phyloP scores from a whole-genome alignment of 2,888 invertebrate genomes.

The Drosophila meridiana region DNA sequence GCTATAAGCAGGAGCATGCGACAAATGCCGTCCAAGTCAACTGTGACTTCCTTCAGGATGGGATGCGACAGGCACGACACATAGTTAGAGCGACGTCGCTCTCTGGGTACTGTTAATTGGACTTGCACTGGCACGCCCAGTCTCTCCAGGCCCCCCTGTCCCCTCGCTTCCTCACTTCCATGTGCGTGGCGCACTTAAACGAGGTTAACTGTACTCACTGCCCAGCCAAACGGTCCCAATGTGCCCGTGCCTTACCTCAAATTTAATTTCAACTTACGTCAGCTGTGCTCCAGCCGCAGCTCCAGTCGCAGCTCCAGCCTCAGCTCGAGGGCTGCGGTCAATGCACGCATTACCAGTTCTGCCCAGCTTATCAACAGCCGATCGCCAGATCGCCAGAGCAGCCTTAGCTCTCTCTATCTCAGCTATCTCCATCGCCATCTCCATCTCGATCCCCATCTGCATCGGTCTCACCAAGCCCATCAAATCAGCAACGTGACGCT shows the following conservation, averaged over 20 bases:
- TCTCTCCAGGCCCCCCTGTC: conserved; percentile 12
- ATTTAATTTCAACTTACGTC: conserved; percentile 77
- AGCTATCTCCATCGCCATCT: conserved; percentile 26
- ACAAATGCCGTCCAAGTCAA: conserved; percentile 73
- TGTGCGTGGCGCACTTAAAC: conserved; percentile 80
- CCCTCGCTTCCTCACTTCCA: conserved; percentile 25
- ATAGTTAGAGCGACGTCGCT: conserved; percentile 53
- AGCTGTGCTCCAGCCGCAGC: conserved; percentile 46
- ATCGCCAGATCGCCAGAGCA: conserved; percentile 47
- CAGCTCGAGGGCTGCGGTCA: conserved; percentile 71
- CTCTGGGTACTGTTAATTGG: conserved; percentile 74
- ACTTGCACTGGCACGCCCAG: conserved; percentile 61
- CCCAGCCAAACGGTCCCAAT: conserved; percentile 46
- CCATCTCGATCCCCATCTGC: conserved; percentile 41
- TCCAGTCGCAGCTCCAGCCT: conserved; percentile 13
- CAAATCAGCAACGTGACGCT: conserved; percentile 80
- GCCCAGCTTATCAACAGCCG: conserved; percentile 64
- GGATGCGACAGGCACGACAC: conserved; percentile 57
- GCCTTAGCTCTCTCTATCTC: conserved; percentile 27
- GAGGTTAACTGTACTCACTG: conserved; percentile 76
- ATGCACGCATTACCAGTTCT: conserved; percentile 79
- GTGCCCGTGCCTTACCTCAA: conserved; percentile 59
- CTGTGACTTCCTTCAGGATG: conserved; percentile 75
- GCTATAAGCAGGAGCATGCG: conserved; percentile 80
- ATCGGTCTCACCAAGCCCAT: conserved; percentile 55